A percentile compares a stretch with the other conserved stretches of the same genome.
These are phyloP conservation scores for Pelmatolapia mariae DNA, from an alignment of 2,113 vertebrate species.

Conservation along the genomic window DNA sequence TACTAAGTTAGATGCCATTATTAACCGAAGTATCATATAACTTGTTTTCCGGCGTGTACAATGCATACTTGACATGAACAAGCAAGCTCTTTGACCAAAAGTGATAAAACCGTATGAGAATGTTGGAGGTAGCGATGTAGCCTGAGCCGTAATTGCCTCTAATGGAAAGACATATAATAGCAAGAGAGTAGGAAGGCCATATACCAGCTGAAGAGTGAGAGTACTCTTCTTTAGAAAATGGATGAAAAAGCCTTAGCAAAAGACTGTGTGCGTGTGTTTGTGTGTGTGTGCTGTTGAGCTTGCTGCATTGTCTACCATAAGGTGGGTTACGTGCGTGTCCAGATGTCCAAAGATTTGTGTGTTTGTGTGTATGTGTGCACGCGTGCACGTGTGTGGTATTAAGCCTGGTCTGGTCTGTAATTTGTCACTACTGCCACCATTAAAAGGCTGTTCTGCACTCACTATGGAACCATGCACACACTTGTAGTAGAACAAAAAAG, in stretches of 20 bases:
- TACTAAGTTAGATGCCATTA: neutral
- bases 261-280: neutral
- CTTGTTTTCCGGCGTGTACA: constrained; percentile 37
- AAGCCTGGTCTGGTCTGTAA: constrained; percentile 18
- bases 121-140: constrained; percentile 25
- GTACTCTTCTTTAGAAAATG: constrained; percentile 57
- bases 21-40: constrained; percentile 27
- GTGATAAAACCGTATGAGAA: constrained; percentile 45
- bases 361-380: neutral
- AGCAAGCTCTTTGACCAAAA: constrained; percentile 46
- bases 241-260: constrained; percentile 33
- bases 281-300: neutral
- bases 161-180: constrained; percentile 66
- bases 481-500: neutral
- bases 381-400: neutral
- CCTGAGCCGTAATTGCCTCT: constrained; percentile 59
- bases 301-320: neutral
- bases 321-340: constrained; percentile 32
- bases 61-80: constrained; percentile 48
- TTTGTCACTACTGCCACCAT: constrained; percentile 39
- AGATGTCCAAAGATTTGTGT: constrained; percentile 20
- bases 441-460: constrained; percentile 9
- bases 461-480: neutral
- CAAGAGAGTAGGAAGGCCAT: constrained; percentile 57
- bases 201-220: constrained; percentile 51